Evolutionary conservation across 2,888 invertebrate species (phyloP), one percentile per base, ranked within the genome.

Genomic region (Caradrina clavipalpis): DNA sequence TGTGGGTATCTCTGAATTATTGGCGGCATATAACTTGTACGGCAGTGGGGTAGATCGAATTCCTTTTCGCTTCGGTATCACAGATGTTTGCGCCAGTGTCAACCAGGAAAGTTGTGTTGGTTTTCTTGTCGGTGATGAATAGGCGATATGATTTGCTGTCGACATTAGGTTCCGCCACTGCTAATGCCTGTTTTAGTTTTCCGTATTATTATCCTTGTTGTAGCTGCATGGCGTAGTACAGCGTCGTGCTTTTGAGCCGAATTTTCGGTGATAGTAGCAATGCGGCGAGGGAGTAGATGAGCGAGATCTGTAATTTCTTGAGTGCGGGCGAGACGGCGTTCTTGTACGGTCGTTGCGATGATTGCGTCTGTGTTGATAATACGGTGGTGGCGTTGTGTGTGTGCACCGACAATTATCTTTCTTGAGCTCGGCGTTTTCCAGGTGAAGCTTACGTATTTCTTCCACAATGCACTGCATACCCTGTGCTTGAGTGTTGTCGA

Each of bases 81-180:
- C 65, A 13, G 58, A 59, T 11, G 59, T 59, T 66, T 8, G 35
- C 35, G 35, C 35, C 60, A 1, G 60, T 60, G 17, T 60, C 60
- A 0, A 60, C 51, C 2, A 53, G 10, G 11, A 53, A 65, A 1
- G 19, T 42, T 4, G 22, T 53, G 15, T 45, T 47, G 7, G 59
- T 13, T 22, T 11, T 26, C 13, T 56, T 68, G 13, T 50, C 59
- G 1, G 54, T 60, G 17, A 61, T 61, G 42, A 60, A 61, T 4
- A 68, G 49, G 67, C 55, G 55, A 21, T 68, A 59, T 31, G 66
- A 59, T 54, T 66, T 59, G n/a, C 6, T 54, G 53, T 63, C 22
- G 47, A 66, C 59, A n/a, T 22, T 47, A 59, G 60, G 50, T 49
- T 54, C 66, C 66, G 54, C 66, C 59, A 47, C 66, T 59, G 53